Base-by-base conservation (phyloP, 2,113 vertebrate genomes). In the Sceloporus undulatus region DNA sequence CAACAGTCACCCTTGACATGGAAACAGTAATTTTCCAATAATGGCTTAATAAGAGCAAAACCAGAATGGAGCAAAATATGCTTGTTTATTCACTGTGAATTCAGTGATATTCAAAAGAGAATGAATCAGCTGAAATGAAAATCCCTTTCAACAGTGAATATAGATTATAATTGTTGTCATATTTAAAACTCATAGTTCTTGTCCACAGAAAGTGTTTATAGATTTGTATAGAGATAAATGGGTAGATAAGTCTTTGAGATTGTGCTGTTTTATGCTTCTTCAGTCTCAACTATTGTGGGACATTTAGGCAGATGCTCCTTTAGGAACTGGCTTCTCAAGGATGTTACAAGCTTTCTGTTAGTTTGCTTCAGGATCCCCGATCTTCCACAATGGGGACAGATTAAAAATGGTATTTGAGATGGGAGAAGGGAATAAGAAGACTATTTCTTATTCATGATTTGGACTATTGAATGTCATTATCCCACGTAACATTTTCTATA, bases 331-430 rank as follows among this genome's bases (percentile, higher is more conserved):
- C 76, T 90, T 93, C 93, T 95, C 87, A 88, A 88, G 92, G 94
- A 95, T 87, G 94, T 86, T 2, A 27, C 5, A 82, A 83, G 85
- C 95, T 95, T 96, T 97, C 95, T 97, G 96, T 88, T 95, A 82
- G 9, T 81, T 19, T 90, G 79, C 86, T 89, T 89, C 18, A 74
- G 89, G 84, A 91, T 87, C 86, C 83, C 81, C 86, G 87, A 42
- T 90, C 83, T 75, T 62, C 88, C 90, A 87, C 79, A 91, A 85
- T 92, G 70, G 79, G 88, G 74, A 82, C n/a, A 66, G 7, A 16
- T 10, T 52, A 56, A 70, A 34, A 62, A 21, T 76, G 40, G 4
- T 56, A 68, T 42, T n/a, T 66, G 23, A 13, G 21, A 34, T 59
- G 5, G 21, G 19, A 25, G 23, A 42, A 86, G 25, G 5, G 48